Evolutionary conservation across 2,888 invertebrate species (phyloP).

Genomic region (Sesia apiformis): DNA sequence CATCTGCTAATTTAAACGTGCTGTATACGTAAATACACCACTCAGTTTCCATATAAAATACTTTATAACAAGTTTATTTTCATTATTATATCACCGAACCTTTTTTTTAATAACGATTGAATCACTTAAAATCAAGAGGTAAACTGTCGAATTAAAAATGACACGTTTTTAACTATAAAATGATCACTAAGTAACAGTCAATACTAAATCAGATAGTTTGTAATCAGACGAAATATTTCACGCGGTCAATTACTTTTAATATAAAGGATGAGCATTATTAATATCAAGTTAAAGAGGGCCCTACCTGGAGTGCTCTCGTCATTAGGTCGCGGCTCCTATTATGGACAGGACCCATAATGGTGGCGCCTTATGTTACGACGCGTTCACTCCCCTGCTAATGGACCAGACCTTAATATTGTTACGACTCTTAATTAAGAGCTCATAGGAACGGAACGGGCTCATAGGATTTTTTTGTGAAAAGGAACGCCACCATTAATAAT

Average conservation of each 20-base stretch:
- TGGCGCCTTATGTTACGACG: slow-evolving; percentile 40
- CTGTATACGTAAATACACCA: too few species aligned
- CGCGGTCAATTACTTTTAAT: neutral
- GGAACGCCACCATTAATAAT: neutral
- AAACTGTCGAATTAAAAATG: too few species aligned
- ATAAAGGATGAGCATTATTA: slow-evolving; percentile 1
- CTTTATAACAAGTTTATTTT: too few species aligned
- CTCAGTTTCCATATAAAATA: too few species aligned
- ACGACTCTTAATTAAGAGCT: slow-evolving; percentile 34
- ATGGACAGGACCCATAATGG: slow-evolving; percentile 43
- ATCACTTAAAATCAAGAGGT: too few species aligned
- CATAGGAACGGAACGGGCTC: too few species aligned
- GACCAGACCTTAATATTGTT: slow-evolving; percentile 31
- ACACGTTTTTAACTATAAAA: too few species aligned
- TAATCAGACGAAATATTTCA: too few species aligned
- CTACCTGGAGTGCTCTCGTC: slow-evolving; percentile 43
- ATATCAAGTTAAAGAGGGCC: slow-evolving; percentile 34
- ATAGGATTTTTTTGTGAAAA: neutral
- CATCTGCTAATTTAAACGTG: neutral
- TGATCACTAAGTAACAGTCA: too few species aligned
- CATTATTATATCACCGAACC: too few species aligned
- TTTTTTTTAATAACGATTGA: too few species aligned
- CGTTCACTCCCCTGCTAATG: slow-evolving; percentile 30
- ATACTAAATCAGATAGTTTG: too few species aligned
- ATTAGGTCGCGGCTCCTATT: slow-evolving; percentile 43